Conservation (phyloP, 2,797 vertebrate genomes). For the Peromyscus attwateri region DNA sequence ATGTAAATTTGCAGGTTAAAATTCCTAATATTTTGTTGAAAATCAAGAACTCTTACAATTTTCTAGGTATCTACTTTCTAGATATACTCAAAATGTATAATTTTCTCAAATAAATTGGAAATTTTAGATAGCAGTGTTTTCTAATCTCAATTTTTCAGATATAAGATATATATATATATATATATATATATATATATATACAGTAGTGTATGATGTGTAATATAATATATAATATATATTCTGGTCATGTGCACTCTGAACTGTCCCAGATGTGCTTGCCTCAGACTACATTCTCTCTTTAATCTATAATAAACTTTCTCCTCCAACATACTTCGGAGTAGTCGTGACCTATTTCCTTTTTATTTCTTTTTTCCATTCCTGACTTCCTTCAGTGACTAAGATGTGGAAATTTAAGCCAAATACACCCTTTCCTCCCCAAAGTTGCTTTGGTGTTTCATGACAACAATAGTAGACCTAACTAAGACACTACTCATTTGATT, state of each 20-base stretch:
- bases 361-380: too few species aligned
- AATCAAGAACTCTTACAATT: background rate
- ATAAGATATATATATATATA: background rate
- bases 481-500: background rate
- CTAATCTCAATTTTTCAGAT: background rate
- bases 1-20: background rate
- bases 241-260: too few species aligned
- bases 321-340: too few species aligned
- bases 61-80: background rate
- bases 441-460: background rate
- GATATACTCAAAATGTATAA: background rate
- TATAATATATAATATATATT: too few species aligned
- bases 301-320: too few species aligned
- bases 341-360: too few species aligned
- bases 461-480: background rate
- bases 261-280: too few species aligned
- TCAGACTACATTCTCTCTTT: too few species aligned
- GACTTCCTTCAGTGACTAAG: background rate
- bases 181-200: background rate
- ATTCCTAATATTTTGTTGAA: background rate
- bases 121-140: background rate
- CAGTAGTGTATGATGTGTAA: too few species aligned
- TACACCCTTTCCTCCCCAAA: background rate
- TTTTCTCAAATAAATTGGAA: background rate
- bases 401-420: background rate